phyloP scores from a whole-genome alignment of 2,888 invertebrate species.

The Heliconius ethilla region DNA sequence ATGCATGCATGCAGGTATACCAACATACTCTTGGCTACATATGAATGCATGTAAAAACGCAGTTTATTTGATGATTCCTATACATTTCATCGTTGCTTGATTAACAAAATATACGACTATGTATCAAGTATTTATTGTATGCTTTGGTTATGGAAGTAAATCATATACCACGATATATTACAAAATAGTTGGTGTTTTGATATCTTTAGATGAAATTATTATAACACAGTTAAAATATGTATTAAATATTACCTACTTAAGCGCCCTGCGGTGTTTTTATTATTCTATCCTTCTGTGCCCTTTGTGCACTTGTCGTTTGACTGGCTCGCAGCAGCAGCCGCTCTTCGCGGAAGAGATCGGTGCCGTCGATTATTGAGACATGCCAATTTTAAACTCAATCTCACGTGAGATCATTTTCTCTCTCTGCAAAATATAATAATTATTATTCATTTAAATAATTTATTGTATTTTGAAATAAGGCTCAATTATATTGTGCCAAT shows the following conservation, averaged over 20 bases:
- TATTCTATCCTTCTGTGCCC: constrained; percentile 63
- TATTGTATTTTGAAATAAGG: neutral
- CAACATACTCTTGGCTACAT: no score
- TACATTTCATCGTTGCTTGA: no score
- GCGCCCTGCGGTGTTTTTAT: constrained; percentile 50
- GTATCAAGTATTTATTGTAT: no score
- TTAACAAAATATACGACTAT: no score
- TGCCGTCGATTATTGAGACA: constrained; percentile 64
- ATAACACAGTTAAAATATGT: constrained; percentile 26
- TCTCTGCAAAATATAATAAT: neutral
- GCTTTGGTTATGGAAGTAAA: no score
- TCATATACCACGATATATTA: neutral
- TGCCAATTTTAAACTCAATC: constrained; percentile 64
- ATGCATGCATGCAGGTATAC: no score
- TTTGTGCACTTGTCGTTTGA: constrained; percentile 71
- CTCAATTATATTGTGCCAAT: neutral
- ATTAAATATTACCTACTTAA: constrained; percentile 31
- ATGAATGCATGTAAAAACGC: neutral
- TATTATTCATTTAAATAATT: constrained; percentile 8
- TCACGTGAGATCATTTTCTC: constrained; percentile 67
- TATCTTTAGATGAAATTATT: neutral
- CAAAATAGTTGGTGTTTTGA: neutral
- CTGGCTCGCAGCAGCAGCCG: constrained; percentile 62
- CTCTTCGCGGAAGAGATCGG: constrained; percentile 70
- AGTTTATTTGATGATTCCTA: neutral